Base-by-base conservation (phyloP, 2,113 vertebrate genomes). In the Pavo muticus region DNA sequence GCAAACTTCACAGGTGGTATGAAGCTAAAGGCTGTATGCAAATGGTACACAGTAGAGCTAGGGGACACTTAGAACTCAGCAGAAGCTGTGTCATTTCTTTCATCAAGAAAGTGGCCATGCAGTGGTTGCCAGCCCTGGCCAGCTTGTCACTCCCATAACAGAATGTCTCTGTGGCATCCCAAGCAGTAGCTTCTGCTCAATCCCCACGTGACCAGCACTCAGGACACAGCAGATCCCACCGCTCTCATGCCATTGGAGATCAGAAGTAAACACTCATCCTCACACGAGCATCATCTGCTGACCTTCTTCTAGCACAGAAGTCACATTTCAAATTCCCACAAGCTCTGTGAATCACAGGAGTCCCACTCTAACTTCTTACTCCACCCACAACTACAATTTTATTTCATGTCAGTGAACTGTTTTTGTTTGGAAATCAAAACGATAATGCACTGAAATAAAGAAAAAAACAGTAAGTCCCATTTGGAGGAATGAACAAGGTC, bases 151-250 rank as follows among this genome's bases (percentile, higher is more conserved):
- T 25, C 30, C 13, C 20, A 37, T 37, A 71, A 63, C 11, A 23
- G 44, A 81, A 50, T 42, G 14, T 6, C 15, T 44, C n/a, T 56
- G 39, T 14, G 10, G 13, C 30, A 48, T 6, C 35, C 21, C 12
- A 4, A 56, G 10, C 20, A 72, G 0, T 1, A 54, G n/a, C n/a
- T 27, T 76, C 48, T 61, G n/a, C 24, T 67, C 1, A 0, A 2
- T 54, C 45, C 30, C 27, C 6, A 17, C 11, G 17, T 57, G 12
- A 57, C 10, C 11, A 59, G 6, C 18, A 47, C 48, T 16, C 19
- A 27, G 9, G 20, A 45, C 20, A 45, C 29, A 29, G 19, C 30
- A 23, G 12, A 20, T 32, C 42, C 30, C 19, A 11, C 9, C 15
- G 20, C 42, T 21, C 42, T 18, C 44, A 45, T 42, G 6, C 65